These are phyloP conservation scores for Calameuta filiformis DNA, from an alignment of 2,888 invertebrate species.

Conservation along the genomic window DNA sequence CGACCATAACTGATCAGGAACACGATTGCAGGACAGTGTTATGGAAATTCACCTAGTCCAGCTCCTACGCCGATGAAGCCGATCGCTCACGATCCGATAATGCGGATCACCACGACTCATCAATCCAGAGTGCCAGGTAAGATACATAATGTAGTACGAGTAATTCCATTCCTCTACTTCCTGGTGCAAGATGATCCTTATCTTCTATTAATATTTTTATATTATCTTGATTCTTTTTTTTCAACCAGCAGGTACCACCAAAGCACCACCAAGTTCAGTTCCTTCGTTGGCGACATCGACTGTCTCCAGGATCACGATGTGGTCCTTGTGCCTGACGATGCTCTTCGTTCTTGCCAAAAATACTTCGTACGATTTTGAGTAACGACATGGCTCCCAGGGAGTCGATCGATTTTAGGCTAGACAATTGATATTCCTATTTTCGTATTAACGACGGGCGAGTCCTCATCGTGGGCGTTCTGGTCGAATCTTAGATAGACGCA, in stretches of 20 bases:
- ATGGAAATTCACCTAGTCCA: constrained; percentile 63
- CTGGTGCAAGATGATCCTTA: not conserved
- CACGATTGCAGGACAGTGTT: constrained; percentile 54
- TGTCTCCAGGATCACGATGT: not conserved
- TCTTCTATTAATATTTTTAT: not conserved
- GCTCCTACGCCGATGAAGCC: constrained; percentile 59
- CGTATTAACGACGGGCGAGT: constrained; percentile 8
- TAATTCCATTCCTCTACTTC: not conserved
- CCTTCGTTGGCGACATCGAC: constrained; percentile 12
- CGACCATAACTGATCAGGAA: not conserved
- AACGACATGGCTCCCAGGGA: not conserved
- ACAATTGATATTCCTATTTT: constrained; percentile 32
- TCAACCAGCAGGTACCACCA: constrained; percentile 27
- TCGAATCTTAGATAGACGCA: not conserved
- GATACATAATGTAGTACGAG: not conserved
- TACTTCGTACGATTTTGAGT: not conserved
- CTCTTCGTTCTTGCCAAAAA: not conserved
- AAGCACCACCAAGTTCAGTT: constrained; percentile 27
- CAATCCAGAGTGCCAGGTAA: constrained; percentile 45
- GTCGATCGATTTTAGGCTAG: constrained; percentile 8
- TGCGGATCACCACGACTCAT: constrained; percentile 52
- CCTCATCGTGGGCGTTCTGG: not conserved
- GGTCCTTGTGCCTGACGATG: not conserved
- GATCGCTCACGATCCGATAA: constrained; percentile 52
- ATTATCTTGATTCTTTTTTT: constrained; percentile 1